These are phyloP conservation scores for Paramormyrops hopkinsi DNA, from an alignment of 2,797 vertebrate species.

Conservation along the genomic window DNA sequence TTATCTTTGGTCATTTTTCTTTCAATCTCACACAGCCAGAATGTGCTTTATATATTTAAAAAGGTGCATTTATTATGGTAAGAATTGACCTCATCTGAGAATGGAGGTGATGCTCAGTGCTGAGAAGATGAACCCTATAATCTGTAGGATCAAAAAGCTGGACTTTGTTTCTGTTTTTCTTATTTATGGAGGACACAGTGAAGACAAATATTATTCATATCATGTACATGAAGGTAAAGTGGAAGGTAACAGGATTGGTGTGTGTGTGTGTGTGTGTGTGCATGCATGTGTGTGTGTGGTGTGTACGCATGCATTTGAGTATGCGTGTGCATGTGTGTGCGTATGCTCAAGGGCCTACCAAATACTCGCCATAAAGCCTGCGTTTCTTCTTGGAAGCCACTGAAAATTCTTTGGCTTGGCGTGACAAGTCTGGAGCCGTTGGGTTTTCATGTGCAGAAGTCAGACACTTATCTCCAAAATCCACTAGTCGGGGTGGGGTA, in stretches of 20 bases:
- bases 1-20: neutral
- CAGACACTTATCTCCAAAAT: slow-evolving; percentile 15
- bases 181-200: neutral
- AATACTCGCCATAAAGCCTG: slow-evolving; percentile 11
- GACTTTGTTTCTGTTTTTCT: neutral
- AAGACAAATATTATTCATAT: neutral
- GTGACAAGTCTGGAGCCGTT: slow-evolving; percentile 36
- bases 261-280: neutral
- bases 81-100: neutral
- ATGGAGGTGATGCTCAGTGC: neutral
- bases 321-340: neutral
- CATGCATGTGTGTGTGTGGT: too few relatives aligned
- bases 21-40: neutral
- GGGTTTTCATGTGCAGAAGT: neutral
- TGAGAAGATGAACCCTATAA: neutral
- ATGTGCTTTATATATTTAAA: neutral
- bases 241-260: neutral
- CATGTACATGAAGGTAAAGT: neutral
- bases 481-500: neutral
- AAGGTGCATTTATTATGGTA: neutral
- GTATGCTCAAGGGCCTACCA: neutral
- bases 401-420: slow-evolving; percentile 30
- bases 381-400: slow-evolving; percentile 33
- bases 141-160: neutral
- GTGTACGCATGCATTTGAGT: neutral